Evolutionary conservation across 2,888 invertebrate species (phyloP).

Genomic region (Drosophila meridiana): DNA sequence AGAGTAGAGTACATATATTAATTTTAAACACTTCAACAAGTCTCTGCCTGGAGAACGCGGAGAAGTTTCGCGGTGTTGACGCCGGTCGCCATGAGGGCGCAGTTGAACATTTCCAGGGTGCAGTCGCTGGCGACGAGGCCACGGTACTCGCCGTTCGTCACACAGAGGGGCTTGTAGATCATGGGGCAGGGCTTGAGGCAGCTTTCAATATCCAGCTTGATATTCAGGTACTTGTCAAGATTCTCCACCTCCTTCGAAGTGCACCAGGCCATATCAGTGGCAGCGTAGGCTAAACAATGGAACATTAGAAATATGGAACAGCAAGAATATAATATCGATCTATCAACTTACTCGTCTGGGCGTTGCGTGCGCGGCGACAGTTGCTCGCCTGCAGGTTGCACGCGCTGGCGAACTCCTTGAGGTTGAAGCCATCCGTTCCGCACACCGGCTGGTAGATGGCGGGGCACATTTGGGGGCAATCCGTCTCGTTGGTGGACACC

Average conservation of each 20-base stretch:
- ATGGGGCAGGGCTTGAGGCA: constrained; percentile 77
- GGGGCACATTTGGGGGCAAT: constrained; percentile 76
- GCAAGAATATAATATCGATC: too few species aligned
- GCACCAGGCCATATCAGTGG: constrained; percentile 79
- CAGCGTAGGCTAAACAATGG: constrained; percentile 55
- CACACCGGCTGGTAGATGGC: constrained; percentile 71
- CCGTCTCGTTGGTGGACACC: constrained; percentile 55
- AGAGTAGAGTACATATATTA: not conserved
- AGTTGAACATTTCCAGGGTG: constrained; percentile 71
- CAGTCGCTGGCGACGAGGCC: constrained; percentile 74
- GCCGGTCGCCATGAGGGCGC: constrained; percentile 61
- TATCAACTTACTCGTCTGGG: constrained; percentile 56
- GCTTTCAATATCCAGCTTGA: constrained; percentile 55
- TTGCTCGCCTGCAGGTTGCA: constrained; percentile 74
- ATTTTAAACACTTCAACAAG: constrained; percentile 38
- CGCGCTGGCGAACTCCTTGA: constrained; percentile 72
- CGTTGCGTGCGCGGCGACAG: constrained; percentile 70
- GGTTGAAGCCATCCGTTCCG: constrained; percentile 72
- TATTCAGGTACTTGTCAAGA: constrained; percentile 55
- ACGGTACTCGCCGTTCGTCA: constrained; percentile 80
- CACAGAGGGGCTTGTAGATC: constrained; percentile 80
- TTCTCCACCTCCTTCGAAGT: constrained; percentile 68
- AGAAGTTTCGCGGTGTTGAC: constrained; percentile 45
- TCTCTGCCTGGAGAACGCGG: constrained; percentile 56
- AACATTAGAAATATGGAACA: not conserved